These are phyloP conservation scores for Quiscalus mexicanus DNA, from an alignment of 2,113 vertebrate genomes.

Conservation along the genomic window DNA sequence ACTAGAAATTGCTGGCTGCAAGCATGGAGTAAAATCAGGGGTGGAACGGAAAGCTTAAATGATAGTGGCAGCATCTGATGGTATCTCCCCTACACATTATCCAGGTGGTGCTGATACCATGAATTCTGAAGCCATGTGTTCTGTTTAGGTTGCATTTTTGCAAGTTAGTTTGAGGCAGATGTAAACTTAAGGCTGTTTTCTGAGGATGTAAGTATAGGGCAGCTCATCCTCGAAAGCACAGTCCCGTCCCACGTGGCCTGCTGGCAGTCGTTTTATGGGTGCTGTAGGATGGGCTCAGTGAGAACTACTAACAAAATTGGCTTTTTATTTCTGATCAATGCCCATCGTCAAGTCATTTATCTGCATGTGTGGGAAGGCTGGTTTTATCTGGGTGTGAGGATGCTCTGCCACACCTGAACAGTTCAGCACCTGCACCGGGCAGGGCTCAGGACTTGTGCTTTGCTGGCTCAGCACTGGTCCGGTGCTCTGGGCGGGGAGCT, in stretches of 20 bases:
- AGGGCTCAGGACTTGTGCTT: too few species aligned
- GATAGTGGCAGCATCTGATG: background rate
- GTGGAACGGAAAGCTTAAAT: background rate
- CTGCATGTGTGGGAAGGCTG: fast-evolving
- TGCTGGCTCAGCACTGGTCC: too few species aligned
- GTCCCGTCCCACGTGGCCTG: fast-evolving
- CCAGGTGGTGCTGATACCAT: background rate
- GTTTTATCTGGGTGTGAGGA: fast-evolving
- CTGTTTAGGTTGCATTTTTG: background rate
- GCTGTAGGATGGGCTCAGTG: background rate
- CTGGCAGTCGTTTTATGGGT: background rate
- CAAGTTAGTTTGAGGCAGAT: background rate
- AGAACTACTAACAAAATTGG: background rate
- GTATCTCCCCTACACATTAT: background rate
- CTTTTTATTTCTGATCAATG: background rate
- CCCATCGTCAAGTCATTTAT: too few species aligned
- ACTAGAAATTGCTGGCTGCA: background rate
- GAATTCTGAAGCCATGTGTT: background rate
- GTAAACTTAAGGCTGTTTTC: background rate
- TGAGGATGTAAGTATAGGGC: background rate
- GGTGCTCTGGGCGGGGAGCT: background rate
- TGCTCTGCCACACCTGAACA: background rate
- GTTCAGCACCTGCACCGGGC: background rate
- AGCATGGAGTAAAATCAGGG: background rate
- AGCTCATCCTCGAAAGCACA: background rate